Percentiles rank a stretch among this genome's conserved stretches.
Conservation (phyloP, 2,113 vertebrate genomes). For the Sprattus sprattus region DNA sequence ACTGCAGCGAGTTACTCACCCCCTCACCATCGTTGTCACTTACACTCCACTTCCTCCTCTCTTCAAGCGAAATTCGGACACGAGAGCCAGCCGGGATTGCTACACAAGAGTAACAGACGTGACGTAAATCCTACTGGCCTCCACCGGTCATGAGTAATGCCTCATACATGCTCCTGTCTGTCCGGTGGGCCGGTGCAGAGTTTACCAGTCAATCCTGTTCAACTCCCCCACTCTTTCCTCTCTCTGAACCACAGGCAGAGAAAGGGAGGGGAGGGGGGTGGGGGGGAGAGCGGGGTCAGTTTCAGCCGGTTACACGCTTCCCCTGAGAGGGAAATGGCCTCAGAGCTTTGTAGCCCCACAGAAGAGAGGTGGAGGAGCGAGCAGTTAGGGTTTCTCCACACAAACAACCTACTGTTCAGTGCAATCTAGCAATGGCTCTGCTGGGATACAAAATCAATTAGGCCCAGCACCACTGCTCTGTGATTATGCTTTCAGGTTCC, state of each 20-base stretch:
- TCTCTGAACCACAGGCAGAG: too few relatives aligned
- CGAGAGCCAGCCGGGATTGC: background rate
- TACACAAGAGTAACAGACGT: background rate
- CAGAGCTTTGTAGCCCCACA: background rate
- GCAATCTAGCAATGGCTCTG: slow-evolving; percentile 46
- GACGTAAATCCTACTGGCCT: background rate
- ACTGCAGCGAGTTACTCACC: background rate
- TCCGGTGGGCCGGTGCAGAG: background rate
- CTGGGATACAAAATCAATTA: slow-evolving; percentile 70
- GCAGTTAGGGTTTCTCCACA: slow-evolving; percentile 62
- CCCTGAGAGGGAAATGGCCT: background rate
- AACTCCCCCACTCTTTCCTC: too few relatives aligned
- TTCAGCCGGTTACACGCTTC: background rate
- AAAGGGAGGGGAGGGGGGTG: too few relatives aligned
- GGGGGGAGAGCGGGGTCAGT: background rate
- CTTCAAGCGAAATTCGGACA: background rate
- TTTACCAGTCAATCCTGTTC: too few relatives aligned
- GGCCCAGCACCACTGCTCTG: slow-evolving; percentile 57
- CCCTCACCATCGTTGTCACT: background rate
- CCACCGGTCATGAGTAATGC: background rate
- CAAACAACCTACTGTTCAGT: slow-evolving; percentile 45
- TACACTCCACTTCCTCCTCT: background rate
- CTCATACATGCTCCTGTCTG: background rate
- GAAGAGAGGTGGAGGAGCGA: slow-evolving; percentile 55
- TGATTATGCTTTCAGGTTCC: slow-evolving; percentile 50